These are phyloP conservation scores for Cecidostiba fungosa DNA, from an alignment of 2,888 invertebrate species.

Conservation along the genomic window DNA sequence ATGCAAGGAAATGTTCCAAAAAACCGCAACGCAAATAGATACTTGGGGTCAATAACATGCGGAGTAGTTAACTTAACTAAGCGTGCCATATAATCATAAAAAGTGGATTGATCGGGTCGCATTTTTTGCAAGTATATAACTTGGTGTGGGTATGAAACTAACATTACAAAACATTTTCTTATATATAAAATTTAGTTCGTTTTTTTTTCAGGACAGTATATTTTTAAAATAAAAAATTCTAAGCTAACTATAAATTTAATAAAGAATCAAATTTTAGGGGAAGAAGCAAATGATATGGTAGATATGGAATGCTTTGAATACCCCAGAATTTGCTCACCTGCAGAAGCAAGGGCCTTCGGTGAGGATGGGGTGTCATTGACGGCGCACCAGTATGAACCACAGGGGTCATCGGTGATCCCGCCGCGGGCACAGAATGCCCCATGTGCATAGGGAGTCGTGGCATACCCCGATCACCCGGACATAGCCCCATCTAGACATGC, in stretches of 20 bases:
- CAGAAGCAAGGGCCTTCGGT: constrained; percentile 90
- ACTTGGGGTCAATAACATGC: not conserved
- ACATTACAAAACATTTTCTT: not conserved
- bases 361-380: constrained; percentile 82
- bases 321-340: constrained; percentile 86
- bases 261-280: not conserved
- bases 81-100: not conserved
- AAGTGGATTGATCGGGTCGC: not conserved
- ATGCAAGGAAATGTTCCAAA: not conserved
- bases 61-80: not conserved
- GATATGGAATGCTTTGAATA: constrained; percentile 41
- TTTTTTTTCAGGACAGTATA: not conserved
- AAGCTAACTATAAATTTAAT: not conserved
- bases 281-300: not conserved
- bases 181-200: not conserved
- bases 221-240: not conserved
- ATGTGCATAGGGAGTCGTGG: constrained; percentile 78
- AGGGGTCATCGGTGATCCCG: constrained; percentile 77
- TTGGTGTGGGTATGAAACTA: not conserved
- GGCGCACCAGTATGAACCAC: constrained; percentile 78
- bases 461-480: constrained; percentile 79
- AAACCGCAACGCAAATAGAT: not conserved
- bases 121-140: not conserved
- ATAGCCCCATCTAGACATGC: constrained; percentile 80
- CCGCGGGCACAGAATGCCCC: constrained; percentile 78